A percentile compares a stretch with the other conserved stretches of the same genome.
phyloP scores from a whole-genome alignment of 2,888 invertebrate species.

The Camptogramma bilineatum region DNA sequence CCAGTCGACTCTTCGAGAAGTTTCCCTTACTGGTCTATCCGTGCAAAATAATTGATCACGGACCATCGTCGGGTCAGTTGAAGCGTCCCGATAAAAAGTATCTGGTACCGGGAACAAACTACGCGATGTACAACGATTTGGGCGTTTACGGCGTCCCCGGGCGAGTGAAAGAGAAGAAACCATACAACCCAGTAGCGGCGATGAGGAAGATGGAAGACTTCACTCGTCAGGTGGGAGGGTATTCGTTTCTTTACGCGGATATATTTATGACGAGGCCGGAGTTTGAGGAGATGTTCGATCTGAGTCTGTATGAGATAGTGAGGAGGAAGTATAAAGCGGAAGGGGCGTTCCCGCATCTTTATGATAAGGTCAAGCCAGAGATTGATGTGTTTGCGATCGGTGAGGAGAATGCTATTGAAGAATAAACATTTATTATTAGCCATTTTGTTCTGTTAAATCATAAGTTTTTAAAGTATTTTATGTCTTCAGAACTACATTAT shows the following conservation, averaged over 20 bases:
- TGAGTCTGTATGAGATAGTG: conserved; percentile 86
- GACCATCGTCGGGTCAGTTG: conserved; percentile 85
- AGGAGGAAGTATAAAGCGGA: conserved; percentile 85
- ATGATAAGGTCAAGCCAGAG: conserved; percentile 88
- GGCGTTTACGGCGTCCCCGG: conserved; percentile 90
- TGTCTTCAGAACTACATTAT: too few species aligned
- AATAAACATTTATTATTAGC: conserved; percentile 16
- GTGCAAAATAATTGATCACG: conserved; percentile 87
- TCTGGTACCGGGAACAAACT: conserved; percentile 87
- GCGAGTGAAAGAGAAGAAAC: conserved; percentile 84
- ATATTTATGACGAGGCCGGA: conserved; percentile 88
- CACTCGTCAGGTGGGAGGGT: conserved; percentile 88
- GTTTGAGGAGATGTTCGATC: conserved; percentile 89
- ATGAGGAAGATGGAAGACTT: conserved; percentile 90
- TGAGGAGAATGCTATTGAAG: conserved; percentile 60
- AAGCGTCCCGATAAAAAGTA: conserved; percentile 84
- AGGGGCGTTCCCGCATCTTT: conserved; percentile 87
- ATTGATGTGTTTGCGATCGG: conserved; percentile 87
- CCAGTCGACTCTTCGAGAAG: conserved; percentile 87
- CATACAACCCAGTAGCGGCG: conserved; percentile 87
- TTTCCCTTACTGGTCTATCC: conserved; percentile 90
- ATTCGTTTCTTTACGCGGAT: conserved; percentile 89
- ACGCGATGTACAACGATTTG: conserved; percentile 89
- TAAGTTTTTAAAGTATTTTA: too few species aligned
- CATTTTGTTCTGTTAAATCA: too few species aligned